These are phyloP conservation scores for Diachrysia chrysitis DNA, from an alignment of 2,888 invertebrate genomes.

Conservation along the genomic window DNA sequence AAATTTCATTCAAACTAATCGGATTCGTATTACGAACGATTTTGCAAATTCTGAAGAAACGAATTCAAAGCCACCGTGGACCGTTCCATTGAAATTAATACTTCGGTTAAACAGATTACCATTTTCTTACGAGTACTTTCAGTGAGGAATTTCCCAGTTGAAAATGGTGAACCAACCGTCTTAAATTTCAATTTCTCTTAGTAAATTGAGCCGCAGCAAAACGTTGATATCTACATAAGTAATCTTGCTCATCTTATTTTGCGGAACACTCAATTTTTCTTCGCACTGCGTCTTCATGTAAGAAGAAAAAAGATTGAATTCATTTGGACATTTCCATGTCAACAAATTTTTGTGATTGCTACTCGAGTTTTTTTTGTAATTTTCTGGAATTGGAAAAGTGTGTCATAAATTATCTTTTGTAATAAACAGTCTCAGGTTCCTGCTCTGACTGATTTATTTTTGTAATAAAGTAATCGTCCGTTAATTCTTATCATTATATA, in stretches of 20 bases:
- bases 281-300: slow-evolving; percentile 13
- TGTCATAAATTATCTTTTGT: neutral
- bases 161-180: slow-evolving; percentile 48
- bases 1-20: slow-evolving; percentile 77
- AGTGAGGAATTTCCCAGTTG: slow-evolving; percentile 36
- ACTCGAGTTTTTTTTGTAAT: slow-evolving; percentile 23
- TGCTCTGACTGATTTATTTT: too few species aligned
- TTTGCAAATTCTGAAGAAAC: slow-evolving; percentile 73
- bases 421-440: neutral
- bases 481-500: too few species aligned
- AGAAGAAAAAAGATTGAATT: slow-evolving; percentile 24
- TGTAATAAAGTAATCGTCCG: too few species aligned
- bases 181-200: slow-evolving; percentile 57
- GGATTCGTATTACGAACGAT: slow-evolving; percentile 72
- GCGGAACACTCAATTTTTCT: slow-evolving; percentile 36
- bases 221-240: slow-evolving; percentile 51
- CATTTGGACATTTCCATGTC: slow-evolving; percentile 18
- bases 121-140: slow-evolving; percentile 56
- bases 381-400: neutral
- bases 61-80: slow-evolving; percentile 63
- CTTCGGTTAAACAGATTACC: slow-evolving; percentile 71
- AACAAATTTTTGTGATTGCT: neutral
- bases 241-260: slow-evolving; percentile 48
- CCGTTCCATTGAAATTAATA: slow-evolving; percentile 73
- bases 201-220: slow-evolving; percentile 44